Evolutionary conservation across 2,888 invertebrate species (phyloP).

Genomic region (Lasius fuliginosus): DNA sequence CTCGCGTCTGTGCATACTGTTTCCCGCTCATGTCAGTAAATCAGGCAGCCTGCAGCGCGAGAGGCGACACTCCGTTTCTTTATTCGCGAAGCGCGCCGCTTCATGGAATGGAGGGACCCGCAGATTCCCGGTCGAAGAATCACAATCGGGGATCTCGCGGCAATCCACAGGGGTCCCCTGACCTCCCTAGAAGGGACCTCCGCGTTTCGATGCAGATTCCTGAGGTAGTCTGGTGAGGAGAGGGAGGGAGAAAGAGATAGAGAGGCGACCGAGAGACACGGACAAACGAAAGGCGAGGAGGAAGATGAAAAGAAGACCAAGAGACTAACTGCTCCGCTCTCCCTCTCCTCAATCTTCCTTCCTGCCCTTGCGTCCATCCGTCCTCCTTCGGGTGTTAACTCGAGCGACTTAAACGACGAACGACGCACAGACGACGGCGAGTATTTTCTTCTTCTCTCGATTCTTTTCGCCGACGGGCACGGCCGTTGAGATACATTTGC

Average conservation of each 20-base stretch:
- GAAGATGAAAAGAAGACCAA: conserved; percentile 19
- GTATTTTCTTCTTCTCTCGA: conserved; percentile 65
- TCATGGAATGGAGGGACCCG: conserved; percentile 29
- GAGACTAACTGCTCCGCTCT: conserved; percentile 10
- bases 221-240: conserved; percentile 39
- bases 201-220: conserved; percentile 70
- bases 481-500: conserved; percentile 68
- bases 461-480: conserved; percentile 65
- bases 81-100: conserved; percentile 34
- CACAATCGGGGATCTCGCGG: conserved; percentile 70
- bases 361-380: background rate
- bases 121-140: conserved; percentile 65
- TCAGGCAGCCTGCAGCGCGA: conserved; percentile 34
- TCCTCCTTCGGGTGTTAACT: conserved; percentile 69
- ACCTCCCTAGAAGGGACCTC: conserved; percentile 67
- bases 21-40: conserved; percentile 21
- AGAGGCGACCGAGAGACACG: conserved; percentile 8
- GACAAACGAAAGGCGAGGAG: conserved; percentile 7
- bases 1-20: conserved; percentile 7
- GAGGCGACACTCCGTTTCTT: conserved; percentile 45
- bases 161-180: conserved; percentile 69
- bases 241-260: conserved; percentile 1
- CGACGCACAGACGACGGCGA: conserved; percentile 54
- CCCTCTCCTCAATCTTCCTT: too few species aligned
- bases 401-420: conserved; percentile 62